Evolutionary conservation across 2,113 vertebrate genomes (phyloP).

Genomic region (Paracanthobrama guichenoti): DNA sequence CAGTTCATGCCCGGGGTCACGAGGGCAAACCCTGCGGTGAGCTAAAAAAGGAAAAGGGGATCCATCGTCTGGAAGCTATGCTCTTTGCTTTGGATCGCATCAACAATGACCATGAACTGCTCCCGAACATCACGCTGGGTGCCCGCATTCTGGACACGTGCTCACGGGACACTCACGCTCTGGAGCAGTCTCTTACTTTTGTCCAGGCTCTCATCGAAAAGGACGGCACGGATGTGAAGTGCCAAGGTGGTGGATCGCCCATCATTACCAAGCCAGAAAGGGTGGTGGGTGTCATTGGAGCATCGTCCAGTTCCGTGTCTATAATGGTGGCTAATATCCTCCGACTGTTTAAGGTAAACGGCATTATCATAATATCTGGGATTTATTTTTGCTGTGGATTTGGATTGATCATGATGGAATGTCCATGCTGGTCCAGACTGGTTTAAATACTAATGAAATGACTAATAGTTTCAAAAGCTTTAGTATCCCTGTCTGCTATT

Average conservation of each 20-base stretch:
- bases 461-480: not conserved
- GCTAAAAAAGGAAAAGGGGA: conserved; percentile 97
- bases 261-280: conserved; percentile 95
- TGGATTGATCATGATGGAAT: conserved; percentile 4
- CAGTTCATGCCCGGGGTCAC: conserved; percentile 88
- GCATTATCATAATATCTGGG: not conserved
- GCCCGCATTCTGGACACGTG: conserved; percentile 97
- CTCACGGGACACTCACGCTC: conserved; percentile 94
- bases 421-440: not conserved
- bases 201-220: conserved; percentile 97
- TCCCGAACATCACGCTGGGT: conserved; percentile 96
- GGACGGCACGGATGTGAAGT: conserved; percentile 94
- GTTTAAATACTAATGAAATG: not conserved
- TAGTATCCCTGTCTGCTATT: not conserved
- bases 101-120: conserved; percentile 94
- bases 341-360: conserved; percentile 91
- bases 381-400: not conserved
- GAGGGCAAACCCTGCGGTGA: conserved; percentile 95
- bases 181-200: conserved; percentile 98
- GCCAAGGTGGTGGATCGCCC: conserved; percentile 87
- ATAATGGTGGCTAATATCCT: conserved; percentile 99
- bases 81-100: conserved; percentile 96
- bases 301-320: conserved; percentile 95
- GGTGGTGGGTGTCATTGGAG: conserved; percentile 94
- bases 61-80: conserved; percentile 97